Evolutionary conservation across 2,113 vertebrate genomes (phyloP).

Genomic region (Pionites leucogaster): DNA sequence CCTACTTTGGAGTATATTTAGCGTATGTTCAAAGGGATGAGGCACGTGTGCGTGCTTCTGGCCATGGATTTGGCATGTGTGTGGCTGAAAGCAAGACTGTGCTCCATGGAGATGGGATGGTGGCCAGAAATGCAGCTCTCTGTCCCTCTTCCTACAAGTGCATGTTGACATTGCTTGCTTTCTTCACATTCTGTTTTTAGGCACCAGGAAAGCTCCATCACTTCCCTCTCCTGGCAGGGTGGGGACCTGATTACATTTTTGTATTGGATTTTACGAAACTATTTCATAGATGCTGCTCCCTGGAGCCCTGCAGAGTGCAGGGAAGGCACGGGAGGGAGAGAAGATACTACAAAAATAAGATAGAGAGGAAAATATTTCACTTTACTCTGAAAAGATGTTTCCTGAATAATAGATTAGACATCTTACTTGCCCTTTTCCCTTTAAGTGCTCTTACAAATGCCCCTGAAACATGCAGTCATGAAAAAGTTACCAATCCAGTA

Average conservation of each 20-base stretch:
- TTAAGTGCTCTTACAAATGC: background rate
- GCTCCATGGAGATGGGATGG: background rate
- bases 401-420: constrained; percentile 33
- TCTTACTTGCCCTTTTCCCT: background rate
- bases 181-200: background rate
- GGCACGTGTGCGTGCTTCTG: background rate
- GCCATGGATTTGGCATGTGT: background rate
- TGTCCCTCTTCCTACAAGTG: background rate
- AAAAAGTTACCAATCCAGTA: background rate
- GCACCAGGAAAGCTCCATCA: constrained; percentile 55
- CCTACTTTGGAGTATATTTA: background rate
- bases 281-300: constrained; percentile 68
- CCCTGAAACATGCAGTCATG: background rate
- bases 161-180: background rate
- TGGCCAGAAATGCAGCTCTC: background rate
- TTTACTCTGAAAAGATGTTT: constrained; percentile 8
- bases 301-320: constrained; percentile 30
- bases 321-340: background rate
- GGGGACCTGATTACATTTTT: constrained; percentile 79
- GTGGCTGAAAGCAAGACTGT: background rate
- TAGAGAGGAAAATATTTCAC: constrained; percentile 51
- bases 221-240: constrained; percentile 65
- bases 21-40: background rate
- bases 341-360: constrained; percentile 26
- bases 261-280: constrained; percentile 79